Percentiles rank a stretch among this genome's conserved stretches.
phyloP scores from a whole-genome alignment of 2,888 invertebrate genomes.

The Punctoribates punctum region DNA sequence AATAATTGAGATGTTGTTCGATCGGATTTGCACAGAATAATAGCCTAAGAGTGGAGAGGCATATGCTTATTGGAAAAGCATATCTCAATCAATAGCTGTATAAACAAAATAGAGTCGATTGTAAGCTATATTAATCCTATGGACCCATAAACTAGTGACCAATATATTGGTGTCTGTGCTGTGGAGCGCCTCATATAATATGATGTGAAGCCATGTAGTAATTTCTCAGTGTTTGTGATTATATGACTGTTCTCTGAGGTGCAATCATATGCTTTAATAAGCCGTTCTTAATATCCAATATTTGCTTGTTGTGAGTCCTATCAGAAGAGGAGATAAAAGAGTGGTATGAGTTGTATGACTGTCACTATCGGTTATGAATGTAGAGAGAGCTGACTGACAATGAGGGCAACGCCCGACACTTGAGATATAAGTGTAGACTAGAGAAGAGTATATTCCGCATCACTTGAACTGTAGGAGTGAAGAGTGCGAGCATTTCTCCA shows the following conservation, averaged over 20 bases:
- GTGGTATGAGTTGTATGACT: slow-evolving; percentile 8
- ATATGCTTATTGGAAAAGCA: slow-evolving; percentile 19
- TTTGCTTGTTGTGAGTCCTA: neutral
- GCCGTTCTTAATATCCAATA: neutral
- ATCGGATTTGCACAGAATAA: slow-evolving; percentile 7
- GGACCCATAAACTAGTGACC: slow-evolving; percentile 36
- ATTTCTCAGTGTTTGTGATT: slow-evolving; percentile 23
- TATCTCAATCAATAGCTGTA: slow-evolving; percentile 17
- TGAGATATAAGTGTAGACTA: neutral
- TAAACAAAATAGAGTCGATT: neutral
- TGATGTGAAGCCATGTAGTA: slow-evolving; percentile 6
- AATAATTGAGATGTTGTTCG: slow-evolving; percentile 35
- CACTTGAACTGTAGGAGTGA: slow-evolving; percentile 13
- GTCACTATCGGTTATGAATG: neutral
- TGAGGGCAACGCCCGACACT: slow-evolving; percentile 25
- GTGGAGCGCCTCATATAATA: slow-evolving; percentile 9
- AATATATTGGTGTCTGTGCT: slow-evolving; percentile 26
- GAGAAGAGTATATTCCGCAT: neutral
- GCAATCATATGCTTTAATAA: slow-evolving; percentile 27
- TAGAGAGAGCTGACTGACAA: neutral
- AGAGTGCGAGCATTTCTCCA: slow-evolving; percentile 3
- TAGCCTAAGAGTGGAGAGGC: neutral
- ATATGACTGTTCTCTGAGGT: slow-evolving; percentile 20
- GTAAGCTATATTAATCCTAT: slow-evolving; percentile 34
- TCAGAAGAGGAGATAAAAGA: neutral